Base-by-base conservation (phyloP, 1,140 invertebrate genomes). In the Rhagoletis pomonella region DNA sequence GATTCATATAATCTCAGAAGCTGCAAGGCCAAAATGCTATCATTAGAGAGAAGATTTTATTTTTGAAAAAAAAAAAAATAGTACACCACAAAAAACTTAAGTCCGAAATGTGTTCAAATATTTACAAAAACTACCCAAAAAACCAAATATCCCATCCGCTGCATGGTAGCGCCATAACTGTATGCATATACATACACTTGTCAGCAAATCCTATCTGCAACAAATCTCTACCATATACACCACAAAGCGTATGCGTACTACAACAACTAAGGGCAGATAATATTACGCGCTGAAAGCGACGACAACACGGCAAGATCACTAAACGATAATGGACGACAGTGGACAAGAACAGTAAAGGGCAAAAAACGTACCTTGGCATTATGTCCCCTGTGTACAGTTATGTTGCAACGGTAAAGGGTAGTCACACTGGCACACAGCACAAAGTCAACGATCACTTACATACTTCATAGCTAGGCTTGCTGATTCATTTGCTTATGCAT, bases 231-330 rank as follows among this genome's bases (percentile, higher is more conserved):
- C 73, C 44, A 55, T 50, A 81, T 55, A 81, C 17, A 55, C 47
- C 50, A 81, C n/a, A 12, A 81, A 81, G 73, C n/a, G 17, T 81
- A 81, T 81, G 73, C 44, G 17, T 81, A 29, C 73, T 47, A 73
- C 67, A 9, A 58, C 73, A 81, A 55, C 73, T 81, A 81, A 81
- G 73, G 73, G 73, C 73, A 81, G 73, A 81, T 81, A 81, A 81
- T 81, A 81, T 81, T 81, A 81, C 73, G 73, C 73, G 47, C 44
- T 55, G 73, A 81, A 81, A 81, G 73, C 73, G 73, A 81, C 47
- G 73, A 81, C 73, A 81, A 81, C 73, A 81, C 73, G 73, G 47
- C 73, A 81, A 55, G 73, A 81, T 81, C 73, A 81, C 73, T 81
- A 81, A 81, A 81, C 73, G 73, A 81, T 81, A 81, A 81, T 81